Percentiles rank a stretch among this genome's conserved stretches.
phyloP scores from a whole-genome alignment of 2,888 invertebrate genomes.

The Tipula helvola region DNA sequence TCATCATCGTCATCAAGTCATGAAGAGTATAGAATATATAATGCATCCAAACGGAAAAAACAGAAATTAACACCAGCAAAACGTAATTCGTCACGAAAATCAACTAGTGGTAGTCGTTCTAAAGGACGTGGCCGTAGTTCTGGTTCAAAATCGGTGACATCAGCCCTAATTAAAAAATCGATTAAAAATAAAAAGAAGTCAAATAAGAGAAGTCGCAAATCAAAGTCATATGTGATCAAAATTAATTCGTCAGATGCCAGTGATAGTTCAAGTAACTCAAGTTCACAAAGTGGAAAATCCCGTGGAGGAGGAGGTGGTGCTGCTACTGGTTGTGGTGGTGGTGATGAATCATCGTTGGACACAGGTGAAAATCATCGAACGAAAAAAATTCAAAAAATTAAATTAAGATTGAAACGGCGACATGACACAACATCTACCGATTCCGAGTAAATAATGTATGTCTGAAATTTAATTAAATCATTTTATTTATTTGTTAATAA shows the following conservation, averaged over 20 bases:
- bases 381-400: neutral
- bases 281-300: neutral
- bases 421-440: neutral
- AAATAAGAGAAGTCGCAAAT: neutral
- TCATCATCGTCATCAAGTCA: constrained; percentile 8
- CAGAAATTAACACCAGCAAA: neutral
- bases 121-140: neutral
- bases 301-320: neutral
- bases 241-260: neutral
- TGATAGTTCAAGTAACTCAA: neutral
- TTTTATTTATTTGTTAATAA: neutral
- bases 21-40: constrained; percentile 9
- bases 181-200: neutral
- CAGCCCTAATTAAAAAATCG: neutral
- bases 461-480: neutral
- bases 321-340: neutral
- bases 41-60: neutral
- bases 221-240: neutral
- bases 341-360: neutral
- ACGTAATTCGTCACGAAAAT: neutral
- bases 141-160: neutral
- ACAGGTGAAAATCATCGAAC: neutral
- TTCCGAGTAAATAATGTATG: neutral
- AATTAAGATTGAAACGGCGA: neutral
- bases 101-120: neutral